Conservation (phyloP, 2,797 vertebrate species). For the Etheostoma perlongum region DNA sequence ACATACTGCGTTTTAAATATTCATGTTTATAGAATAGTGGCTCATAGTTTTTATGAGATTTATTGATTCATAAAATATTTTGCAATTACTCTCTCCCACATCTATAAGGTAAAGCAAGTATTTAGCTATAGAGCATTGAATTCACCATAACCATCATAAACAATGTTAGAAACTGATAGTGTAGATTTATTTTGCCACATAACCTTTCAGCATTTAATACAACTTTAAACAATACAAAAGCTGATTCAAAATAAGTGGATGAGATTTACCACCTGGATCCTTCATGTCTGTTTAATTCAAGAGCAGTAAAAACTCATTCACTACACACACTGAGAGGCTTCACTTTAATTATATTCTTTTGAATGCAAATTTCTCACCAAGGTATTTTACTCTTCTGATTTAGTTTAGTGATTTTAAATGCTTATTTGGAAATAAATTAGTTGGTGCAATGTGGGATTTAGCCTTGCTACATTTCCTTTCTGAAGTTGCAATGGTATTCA, state of each 20-base stretch:
- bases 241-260: slow-evolving; percentile 40
- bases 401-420: slow-evolving; percentile 53
- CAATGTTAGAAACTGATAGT: neutral
- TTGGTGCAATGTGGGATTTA: slow-evolving; percentile 57
- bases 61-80: neutral
- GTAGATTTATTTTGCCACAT: neutral
- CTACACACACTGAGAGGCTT: slow-evolving; percentile 25
- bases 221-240: slow-evolving; percentile 31
- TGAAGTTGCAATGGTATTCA: slow-evolving; percentile 62
- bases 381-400: slow-evolving; percentile 44
- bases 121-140: neutral
- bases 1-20: neutral
- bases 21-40: neutral
- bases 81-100: neutral
- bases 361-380: slow-evolving; percentile 40
- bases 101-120: neutral
- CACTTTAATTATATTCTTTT: slow-evolving; percentile 42
- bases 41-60: slow-evolving; percentile 1
- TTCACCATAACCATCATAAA: neutral
- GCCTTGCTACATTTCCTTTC: slow-evolving; percentile 42
- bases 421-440: slow-evolving; percentile 61
- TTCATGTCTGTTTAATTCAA: slow-evolving; percentile 61
- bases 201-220: slow-evolving; percentile 6
- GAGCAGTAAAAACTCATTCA: slow-evolving; percentile 59
- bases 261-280: slow-evolving; percentile 55